These are phyloP conservation scores for Cephus pygmeus DNA, from an alignment of 2,888 invertebrate species.

Conservation along the genomic window DNA sequence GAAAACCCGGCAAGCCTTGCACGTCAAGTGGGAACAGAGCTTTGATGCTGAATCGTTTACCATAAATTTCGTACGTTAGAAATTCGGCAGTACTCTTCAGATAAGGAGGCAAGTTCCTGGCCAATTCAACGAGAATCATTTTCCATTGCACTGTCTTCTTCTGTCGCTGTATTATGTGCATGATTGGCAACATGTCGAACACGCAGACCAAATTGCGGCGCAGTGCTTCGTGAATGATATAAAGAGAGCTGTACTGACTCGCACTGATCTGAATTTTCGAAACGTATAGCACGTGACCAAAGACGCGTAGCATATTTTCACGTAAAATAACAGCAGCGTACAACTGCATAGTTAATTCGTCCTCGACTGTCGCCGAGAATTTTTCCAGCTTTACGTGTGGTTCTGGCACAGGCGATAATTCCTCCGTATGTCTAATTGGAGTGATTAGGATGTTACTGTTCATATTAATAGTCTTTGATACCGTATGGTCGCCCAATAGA, in stretches of 20 bases:
- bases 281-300: conserved; percentile 35
- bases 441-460: background rate
- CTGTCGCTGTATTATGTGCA: conserved; percentile 13
- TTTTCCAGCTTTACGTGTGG: too few relatives aligned
- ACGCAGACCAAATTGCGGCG: conserved; percentile 29
- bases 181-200: conserved; percentile 24
- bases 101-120: conserved; percentile 27
- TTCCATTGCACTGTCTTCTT: conserved; percentile 27
- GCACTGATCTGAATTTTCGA: conserved; percentile 23
- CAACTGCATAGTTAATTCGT: conserved; percentile 12
- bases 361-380: too few relatives aligned
- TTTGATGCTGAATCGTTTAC: background rate
- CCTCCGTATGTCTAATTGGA: background rate
- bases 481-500: background rate
- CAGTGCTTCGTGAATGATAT: conserved; percentile 29
- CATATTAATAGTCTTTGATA: conserved; percentile 7
- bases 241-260: conserved; percentile 34
- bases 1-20: conserved; percentile 15
- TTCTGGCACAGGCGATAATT: background rate
- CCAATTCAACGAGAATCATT: conserved; percentile 26
- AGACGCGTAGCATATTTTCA: conserved; percentile 32
- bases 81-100: conserved; percentile 27
- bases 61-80: conserved; percentile 18
- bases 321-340: conserved; percentile 25
- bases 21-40: background rate